These are phyloP conservation scores for Choloepus hoffmanni DNA, from an alignment of 2,113 vertebrate genomes.

Conservation along the genomic window DNA sequence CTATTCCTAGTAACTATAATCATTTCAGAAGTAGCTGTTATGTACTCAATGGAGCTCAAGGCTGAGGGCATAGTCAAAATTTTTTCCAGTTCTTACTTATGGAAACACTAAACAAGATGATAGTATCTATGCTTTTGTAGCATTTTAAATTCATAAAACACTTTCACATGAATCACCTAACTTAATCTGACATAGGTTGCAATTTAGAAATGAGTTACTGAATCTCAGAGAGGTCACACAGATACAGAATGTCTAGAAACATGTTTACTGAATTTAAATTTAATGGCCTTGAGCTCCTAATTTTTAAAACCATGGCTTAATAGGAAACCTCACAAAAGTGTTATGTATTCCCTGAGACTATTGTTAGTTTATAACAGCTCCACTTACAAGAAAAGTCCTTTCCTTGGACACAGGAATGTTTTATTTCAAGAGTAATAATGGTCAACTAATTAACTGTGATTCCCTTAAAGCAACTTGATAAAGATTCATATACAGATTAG, in stretches of 20 bases:
- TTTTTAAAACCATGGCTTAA: background rate
- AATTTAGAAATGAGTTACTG: background rate
- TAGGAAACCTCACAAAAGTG: background rate
- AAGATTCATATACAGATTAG: slow-evolving; percentile 31
- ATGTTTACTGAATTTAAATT: background rate
- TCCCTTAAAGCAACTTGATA: slow-evolving; percentile 29
- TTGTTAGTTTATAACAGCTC: background rate
- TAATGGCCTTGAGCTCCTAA: background rate
- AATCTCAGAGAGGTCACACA: background rate
- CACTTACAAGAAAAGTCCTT: background rate
- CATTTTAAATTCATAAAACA: background rate
- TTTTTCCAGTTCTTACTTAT: background rate
- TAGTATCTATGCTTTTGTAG: background rate
- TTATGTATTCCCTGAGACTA: background rate
- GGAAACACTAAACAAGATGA: background rate
- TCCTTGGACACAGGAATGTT: background rate
- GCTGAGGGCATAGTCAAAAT: background rate
- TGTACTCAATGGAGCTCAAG: background rate
- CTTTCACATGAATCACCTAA: fast-evolving
- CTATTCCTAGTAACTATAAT: fast-evolving
- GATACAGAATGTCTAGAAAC: no score
- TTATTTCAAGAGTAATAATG: slow-evolving; percentile 40
- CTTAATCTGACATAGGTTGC: fast-evolving
- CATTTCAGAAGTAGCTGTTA: background rate
- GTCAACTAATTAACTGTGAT: slow-evolving; percentile 42